Percentiles rank a stretch among this genome's conserved stretches.
These are phyloP conservation scores for Indicator maculatus DNA, from an alignment of 2,113 vertebrate genomes.

Conservation along the genomic window DNA sequence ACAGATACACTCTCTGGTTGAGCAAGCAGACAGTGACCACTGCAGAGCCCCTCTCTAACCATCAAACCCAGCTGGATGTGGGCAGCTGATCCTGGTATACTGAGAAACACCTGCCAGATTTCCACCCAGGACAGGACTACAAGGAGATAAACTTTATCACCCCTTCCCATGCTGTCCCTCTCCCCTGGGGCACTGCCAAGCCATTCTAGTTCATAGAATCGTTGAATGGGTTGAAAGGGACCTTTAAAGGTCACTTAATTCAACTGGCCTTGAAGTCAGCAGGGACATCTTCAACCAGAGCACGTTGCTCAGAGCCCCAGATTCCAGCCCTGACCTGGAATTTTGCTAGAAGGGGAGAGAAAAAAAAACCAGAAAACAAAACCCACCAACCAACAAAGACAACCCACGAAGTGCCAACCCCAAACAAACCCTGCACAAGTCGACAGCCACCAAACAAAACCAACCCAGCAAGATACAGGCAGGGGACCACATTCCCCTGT, in stretches of 20 bases:
- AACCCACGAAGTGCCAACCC: background rate
- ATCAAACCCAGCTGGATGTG: background rate
- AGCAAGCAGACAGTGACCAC: background rate
- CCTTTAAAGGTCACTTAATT: too few relatives aligned
- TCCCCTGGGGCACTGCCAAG: background rate
- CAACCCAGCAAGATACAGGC: accelerated
- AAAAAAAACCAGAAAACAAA: background rate
- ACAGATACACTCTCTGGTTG: background rate
- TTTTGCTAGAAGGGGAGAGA: accelerated
- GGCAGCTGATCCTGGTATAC: too few relatives aligned
- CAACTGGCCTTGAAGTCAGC: too few relatives aligned
- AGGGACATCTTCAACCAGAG: too few relatives aligned
- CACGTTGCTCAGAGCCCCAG: too few relatives aligned
- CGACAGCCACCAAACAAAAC: background rate
- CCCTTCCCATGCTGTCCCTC: background rate
- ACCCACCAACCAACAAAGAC: background rate
- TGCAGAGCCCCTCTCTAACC: background rate
- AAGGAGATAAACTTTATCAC: background rate
- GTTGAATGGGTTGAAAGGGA: too few relatives aligned
- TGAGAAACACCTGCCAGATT: background rate
- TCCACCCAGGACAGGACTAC: background rate
- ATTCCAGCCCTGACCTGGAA: background rate
- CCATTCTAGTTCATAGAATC: background rate
- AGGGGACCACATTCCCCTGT: background rate
- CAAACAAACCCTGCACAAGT: background rate